phyloP scores from a whole-genome alignment of 2,113 vertebrate genomes.

The Nothobranchius kuhntae region DNA sequence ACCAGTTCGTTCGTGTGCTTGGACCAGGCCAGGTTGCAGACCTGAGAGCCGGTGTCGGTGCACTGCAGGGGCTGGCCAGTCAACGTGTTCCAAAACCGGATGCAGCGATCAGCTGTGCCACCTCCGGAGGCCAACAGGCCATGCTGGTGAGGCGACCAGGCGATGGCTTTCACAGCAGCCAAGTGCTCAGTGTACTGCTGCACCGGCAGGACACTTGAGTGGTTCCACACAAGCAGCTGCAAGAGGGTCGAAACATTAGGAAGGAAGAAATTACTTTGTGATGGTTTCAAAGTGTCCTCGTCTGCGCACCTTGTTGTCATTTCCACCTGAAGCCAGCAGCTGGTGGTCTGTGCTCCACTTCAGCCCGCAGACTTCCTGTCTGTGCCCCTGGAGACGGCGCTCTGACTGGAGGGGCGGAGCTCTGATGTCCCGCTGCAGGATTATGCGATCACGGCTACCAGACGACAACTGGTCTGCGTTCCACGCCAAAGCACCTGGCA shows the following conservation, averaged over 20 bases:
- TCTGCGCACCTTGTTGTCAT: constrained; percentile 92
- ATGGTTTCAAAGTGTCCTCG: not conserved
- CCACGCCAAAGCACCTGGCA: constrained; percentile 93
- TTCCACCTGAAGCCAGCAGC: constrained; percentile 94
- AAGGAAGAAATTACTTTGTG: not conserved
- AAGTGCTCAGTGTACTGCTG: constrained; percentile 98
- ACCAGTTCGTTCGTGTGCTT: constrained; percentile 98
- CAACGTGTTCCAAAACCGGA: constrained; percentile 98
- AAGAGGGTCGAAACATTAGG: not conserved
- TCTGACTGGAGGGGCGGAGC: constrained; percentile 92
- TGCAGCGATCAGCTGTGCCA: constrained; percentile 95
- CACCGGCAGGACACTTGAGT: constrained; percentile 92
- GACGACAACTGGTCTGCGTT: constrained; percentile 97
- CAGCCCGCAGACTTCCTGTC: constrained; percentile 97
- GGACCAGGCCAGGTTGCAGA: constrained; percentile 99
- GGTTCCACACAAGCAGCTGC: constrained; percentile 97
- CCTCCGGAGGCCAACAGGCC: constrained; percentile 94
- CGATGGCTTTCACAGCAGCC: constrained; percentile 96
- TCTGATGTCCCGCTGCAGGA: constrained; percentile 94
- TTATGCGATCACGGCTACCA: constrained; percentile 93
- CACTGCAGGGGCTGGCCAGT: constrained; percentile 96
- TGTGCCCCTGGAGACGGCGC: constrained; percentile 94
- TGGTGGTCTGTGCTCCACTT: constrained; percentile 99
- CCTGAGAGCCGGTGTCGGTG: constrained; percentile 95
- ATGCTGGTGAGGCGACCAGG: constrained; percentile 98